Conservation (phyloP, 2,888 invertebrate genomes). For the Thereva unica region DNA sequence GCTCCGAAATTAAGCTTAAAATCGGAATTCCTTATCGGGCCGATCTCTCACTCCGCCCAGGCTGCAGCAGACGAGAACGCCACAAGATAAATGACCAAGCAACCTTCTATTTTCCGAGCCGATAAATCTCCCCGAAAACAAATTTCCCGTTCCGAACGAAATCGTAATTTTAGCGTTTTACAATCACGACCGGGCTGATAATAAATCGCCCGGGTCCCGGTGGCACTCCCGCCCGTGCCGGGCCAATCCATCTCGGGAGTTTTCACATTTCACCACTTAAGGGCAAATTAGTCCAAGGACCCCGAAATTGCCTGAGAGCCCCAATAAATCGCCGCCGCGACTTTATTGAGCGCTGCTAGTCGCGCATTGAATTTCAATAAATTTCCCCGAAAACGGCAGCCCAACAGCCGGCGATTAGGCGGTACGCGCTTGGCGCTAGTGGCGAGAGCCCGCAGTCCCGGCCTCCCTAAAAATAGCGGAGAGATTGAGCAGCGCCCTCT, state of each 20-base stretch:
- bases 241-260: conserved; percentile 25
- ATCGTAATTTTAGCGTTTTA: too few species aligned
- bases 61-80: too few species aligned
- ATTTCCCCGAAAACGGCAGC: conserved; percentile 32
- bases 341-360: conserved; percentile 30
- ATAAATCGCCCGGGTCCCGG: too few species aligned
- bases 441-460: conserved; percentile 9
- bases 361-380: conserved; percentile 41
- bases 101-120: too few species aligned
- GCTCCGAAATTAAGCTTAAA: conserved; percentile 13
- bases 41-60: too few species aligned
- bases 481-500: conserved; percentile 4
- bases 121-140: too few species aligned
- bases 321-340: conserved; percentile 35
- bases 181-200: too few species aligned
- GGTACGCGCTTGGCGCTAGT: conserved; percentile 25
- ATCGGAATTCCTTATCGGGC: too few species aligned
- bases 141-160: too few species aligned
- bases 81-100: too few species aligned
- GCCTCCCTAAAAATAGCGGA: conserved; percentile 26
- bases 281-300: conserved; percentile 30
- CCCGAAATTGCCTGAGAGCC: conserved; percentile 38
- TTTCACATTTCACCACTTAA: conserved; percentile 18
- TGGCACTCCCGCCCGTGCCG: not conserved
- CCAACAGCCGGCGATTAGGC: conserved; percentile 30